Percentiles rank a stretch among this genome's conserved stretches.
phyloP scores from a whole-genome alignment of 2,113 vertebrate genomes.

The Phaethon lepturus region DNA sequence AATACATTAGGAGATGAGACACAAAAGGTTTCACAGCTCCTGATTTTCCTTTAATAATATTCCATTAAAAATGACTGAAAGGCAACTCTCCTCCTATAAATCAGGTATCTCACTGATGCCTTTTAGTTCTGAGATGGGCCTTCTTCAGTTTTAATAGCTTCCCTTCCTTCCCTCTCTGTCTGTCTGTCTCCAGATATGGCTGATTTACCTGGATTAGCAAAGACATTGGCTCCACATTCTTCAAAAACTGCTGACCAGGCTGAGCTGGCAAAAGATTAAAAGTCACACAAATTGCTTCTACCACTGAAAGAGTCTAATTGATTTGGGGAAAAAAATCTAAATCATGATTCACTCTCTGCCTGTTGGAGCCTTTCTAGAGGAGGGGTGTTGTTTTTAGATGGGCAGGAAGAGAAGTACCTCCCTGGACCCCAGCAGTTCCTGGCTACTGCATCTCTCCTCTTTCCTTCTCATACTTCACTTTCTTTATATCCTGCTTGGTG shows the following conservation, averaged over 20 bases:
- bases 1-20: slow-evolving; percentile 77
- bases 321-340: slow-evolving; percentile 10
- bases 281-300: slow-evolving; percentile 72
- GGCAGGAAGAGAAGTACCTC: neutral
- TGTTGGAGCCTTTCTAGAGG: neutral
- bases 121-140: slow-evolving; percentile 37
- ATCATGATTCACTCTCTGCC: neutral
- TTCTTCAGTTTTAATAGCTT: slow-evolving; percentile 68
- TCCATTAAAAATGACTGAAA: slow-evolving; percentile 78
- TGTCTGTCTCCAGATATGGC: slow-evolving; percentile 66
- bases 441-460: neutral
- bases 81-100: slow-evolving; percentile 62
- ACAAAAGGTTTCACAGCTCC: slow-evolving; percentile 74
- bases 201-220: slow-evolving; percentile 76
- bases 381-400: neutral
- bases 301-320: slow-evolving; percentile 50
- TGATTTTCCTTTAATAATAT: slow-evolving; percentile 78
- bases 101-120: slow-evolving; percentile 46
- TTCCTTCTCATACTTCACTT: neutral
- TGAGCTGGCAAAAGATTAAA: slow-evolving; percentile 68
- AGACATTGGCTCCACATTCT: slow-evolving; percentile 57
- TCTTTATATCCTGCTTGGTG: neutral
- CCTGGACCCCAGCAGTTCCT: neutral
- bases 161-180: slow-evolving; percentile 47
- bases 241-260: slow-evolving; percentile 58